Conservation (phyloP, 2,888 invertebrate genomes). For the Phyllotreta cruciferae region DNA sequence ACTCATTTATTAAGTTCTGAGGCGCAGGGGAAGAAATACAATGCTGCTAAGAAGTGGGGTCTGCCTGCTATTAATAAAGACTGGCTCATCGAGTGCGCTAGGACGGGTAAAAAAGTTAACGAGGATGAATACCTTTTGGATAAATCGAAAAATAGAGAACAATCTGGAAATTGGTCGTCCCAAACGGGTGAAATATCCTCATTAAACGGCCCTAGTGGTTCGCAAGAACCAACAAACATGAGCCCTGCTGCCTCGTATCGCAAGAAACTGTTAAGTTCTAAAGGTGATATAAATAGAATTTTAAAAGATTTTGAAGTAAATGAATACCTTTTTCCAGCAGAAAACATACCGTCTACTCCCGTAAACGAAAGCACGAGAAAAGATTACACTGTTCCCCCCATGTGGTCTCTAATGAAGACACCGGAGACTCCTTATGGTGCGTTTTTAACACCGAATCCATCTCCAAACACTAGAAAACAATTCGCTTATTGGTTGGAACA, state of each 20-base stretch:
- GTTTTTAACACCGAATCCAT: constrained; percentile 61
- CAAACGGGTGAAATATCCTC: too few relatives aligned
- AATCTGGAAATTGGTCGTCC: too few relatives aligned
- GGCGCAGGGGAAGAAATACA: constrained; percentile 80
- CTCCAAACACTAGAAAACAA: constrained; percentile 62
- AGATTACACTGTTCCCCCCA: constrained; percentile 26
- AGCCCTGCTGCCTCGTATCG: too few relatives aligned
- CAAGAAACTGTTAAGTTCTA: too few relatives aligned
- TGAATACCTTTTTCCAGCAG: too few relatives aligned
- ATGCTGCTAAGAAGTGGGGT: constrained; percentile 84
- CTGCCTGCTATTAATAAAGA: constrained; percentile 78
- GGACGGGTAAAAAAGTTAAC: constrained; percentile 63
- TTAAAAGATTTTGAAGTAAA: too few relatives aligned
- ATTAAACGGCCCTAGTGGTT: too few relatives aligned
- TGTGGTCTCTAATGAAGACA: constrained; percentile 57
- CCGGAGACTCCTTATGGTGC: constrained; percentile 66
- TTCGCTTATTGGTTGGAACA: constrained; percentile 62
- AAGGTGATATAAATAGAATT: too few relatives aligned
- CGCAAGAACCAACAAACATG: too few relatives aligned
- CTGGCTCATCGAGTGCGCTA: constrained; percentile 79
- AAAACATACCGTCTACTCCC: not conserved
- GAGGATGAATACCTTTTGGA: constrained; percentile 69
- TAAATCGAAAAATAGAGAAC: constrained; percentile 53
- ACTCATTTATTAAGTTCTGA: constrained; percentile 83
- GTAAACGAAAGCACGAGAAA: constrained; percentile 40